Conservation (phyloP, 2,113 vertebrate species). For the Alectura lathami region DNA sequence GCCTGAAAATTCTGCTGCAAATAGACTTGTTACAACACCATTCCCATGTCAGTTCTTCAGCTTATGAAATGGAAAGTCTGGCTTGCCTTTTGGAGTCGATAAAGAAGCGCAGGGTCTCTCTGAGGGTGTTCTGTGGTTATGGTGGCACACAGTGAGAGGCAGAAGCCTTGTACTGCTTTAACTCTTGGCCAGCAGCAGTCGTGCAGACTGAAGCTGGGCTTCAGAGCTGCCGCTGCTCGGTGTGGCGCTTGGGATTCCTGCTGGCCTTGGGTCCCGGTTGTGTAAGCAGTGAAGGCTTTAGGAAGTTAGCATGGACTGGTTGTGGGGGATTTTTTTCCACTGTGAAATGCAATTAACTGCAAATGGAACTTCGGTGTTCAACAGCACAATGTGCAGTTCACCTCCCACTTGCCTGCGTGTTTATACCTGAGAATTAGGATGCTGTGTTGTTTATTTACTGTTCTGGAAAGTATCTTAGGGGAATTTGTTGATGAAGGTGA, state of each 20-base stretch:
- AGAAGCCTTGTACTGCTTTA: background rate
- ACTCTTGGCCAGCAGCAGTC: conserved; percentile 12
- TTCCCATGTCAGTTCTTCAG: background rate
- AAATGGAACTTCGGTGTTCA: conserved; percentile 30
- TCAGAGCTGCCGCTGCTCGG: background rate
- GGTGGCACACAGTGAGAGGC: background rate
- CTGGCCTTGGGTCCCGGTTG: background rate
- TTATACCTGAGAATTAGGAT: background rate
- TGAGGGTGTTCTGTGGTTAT: background rate
- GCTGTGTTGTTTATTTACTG: conserved; percentile 39
- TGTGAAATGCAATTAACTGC: conserved; percentile 12
- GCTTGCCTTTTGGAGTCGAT: background rate
- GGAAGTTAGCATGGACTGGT: background rate
- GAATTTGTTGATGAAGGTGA: background rate
- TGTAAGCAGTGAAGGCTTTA: background rate
- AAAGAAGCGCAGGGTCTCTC: background rate
- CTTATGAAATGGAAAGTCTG: background rate
- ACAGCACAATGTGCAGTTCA: background rate
- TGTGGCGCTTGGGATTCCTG: background rate
- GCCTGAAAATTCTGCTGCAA: background rate
- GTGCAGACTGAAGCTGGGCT: background rate
- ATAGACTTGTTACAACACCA: background rate
- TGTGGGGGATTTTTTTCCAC: background rate
- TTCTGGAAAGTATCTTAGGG: background rate
- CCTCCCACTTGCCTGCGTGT: background rate